Evolutionary conservation across 2,888 invertebrate species (phyloP).

Genomic region (Shargacucullia verbasci): DNA sequence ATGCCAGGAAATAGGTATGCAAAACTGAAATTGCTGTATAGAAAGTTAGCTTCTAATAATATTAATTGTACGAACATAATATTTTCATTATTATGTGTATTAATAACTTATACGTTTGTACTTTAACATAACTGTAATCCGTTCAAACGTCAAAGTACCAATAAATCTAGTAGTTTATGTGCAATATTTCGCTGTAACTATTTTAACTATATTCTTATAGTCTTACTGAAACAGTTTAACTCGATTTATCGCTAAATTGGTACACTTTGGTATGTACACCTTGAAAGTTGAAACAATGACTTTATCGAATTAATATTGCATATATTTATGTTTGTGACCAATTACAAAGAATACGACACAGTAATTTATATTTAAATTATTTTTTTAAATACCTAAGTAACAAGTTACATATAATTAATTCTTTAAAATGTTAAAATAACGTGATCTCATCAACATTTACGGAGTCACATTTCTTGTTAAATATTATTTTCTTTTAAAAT

Average conservation of each 20-base stretch:
- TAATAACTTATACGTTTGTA: slow-evolving; percentile 18
- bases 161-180: slow-evolving; percentile 40
- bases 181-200: slow-evolving; percentile 14
- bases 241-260: slow-evolving; percentile 17
- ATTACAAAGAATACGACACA: slow-evolving; percentile 1
- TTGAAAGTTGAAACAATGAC: slow-evolving; percentile 23
- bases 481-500: background rate
- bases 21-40: slow-evolving; percentile 13
- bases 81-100: slow-evolving; percentile 6
- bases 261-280: background rate
- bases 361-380: background rate
- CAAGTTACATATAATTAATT: too few species aligned
- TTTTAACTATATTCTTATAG: slow-evolving; percentile 19
- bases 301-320: slow-evolving; percentile 30
- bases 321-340: slow-evolving; percentile 12
- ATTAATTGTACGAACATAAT: slow-evolving; percentile 11
- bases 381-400: background rate
- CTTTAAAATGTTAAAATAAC: too few species aligned
- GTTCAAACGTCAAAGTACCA: slow-evolving; percentile 19
- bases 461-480: too few species aligned
- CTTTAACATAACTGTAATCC: slow-evolving; percentile 24
- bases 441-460: background rate
- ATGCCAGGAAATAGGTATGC: background rate
- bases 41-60: slow-evolving; percentile 20
- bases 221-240: slow-evolving; percentile 17